Evolutionary conservation across 1,140 invertebrate genomes (phyloP).

Genomic region (Pogonomyrmex barbatus): DNA sequence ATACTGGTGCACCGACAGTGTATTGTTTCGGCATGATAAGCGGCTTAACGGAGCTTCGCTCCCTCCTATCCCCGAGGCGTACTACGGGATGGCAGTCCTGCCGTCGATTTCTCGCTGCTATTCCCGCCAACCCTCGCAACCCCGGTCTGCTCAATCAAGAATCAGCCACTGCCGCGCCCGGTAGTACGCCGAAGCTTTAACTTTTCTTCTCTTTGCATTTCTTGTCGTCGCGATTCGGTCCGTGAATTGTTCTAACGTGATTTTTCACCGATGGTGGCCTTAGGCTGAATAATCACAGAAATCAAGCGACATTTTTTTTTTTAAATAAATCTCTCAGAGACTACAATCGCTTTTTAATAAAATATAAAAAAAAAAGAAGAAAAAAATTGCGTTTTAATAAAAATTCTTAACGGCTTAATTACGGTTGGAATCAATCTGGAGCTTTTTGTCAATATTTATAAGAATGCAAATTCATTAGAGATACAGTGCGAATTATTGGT

Average conservation of each 20-base stretch:
- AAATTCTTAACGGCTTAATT: not conserved
- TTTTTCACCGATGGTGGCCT: slow-evolving; percentile 21
- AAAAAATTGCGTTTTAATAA: not conserved
- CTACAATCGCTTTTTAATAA: not conserved
- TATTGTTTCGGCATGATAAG: slow-evolving; percentile 87
- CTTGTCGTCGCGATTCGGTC: slow-evolving; percentile 52
- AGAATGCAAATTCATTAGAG: not conserved
- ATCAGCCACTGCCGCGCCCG: slow-evolving; percentile 75
- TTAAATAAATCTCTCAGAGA: not conserved
- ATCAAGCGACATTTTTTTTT: not conserved
- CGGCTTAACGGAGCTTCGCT: slow-evolving; percentile 85
- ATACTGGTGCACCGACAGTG: slow-evolving; percentile 86
- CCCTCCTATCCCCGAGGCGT: slow-evolving; percentile 75
- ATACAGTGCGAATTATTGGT: not conserved
- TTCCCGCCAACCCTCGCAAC: slow-evolving; percentile 31
- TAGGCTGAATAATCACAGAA: not conserved
- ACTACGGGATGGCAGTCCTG: slow-evolving; percentile 79
- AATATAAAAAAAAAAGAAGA: not conserved
- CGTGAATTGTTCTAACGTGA: slow-evolving; percentile 57
- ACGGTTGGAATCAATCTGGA: not conserved
- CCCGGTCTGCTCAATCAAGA: slow-evolving; percentile 77
- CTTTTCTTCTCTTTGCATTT: slow-evolving; percentile 63
- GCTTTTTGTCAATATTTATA: not conserved
- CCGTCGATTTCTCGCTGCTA: slow-evolving; percentile 80
- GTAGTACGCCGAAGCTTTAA: slow-evolving; percentile 29